phyloP scores from a whole-genome alignment of 2,113 vertebrate genomes.

The Brevimyrus niger region DNA sequence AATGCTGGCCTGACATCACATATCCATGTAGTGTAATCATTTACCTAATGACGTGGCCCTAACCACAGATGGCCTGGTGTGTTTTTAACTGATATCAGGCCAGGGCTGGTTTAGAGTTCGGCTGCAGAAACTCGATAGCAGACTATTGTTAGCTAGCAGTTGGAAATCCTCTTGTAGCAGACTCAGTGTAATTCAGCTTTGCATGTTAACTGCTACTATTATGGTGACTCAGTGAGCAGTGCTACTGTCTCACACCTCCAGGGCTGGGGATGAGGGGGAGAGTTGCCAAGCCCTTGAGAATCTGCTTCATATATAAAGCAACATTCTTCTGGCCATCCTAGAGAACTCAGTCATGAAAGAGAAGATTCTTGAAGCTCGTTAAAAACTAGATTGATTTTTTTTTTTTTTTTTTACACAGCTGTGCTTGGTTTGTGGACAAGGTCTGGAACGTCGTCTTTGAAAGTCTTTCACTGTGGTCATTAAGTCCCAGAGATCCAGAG shows the following conservation, averaged over 20 bases:
- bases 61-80: not conserved
- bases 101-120: not conserved
- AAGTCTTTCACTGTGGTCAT: not conserved
- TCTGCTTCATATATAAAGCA: not conserved
- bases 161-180: not conserved
- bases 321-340: not conserved
- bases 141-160: not conserved
- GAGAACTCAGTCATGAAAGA: not conserved
- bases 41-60: not conserved
- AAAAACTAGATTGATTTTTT: not conserved
- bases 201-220: not conserved
- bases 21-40: not conserved
- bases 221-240: not conserved
- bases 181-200: not conserved
- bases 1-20: not conserved
- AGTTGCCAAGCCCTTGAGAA: not conserved
- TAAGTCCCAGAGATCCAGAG: not conserved
- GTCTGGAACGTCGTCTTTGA: not conserved
- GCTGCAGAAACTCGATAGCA: not conserved
- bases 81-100: not conserved
- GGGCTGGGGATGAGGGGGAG: not conserved
- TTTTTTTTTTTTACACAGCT: not conserved
- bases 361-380: not conserved
- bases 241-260: not conserved
- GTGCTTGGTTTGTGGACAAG: not conserved